Conservation (phyloP, 2,113 vertebrate genomes). For the Ploceus nigricollis region DNA sequence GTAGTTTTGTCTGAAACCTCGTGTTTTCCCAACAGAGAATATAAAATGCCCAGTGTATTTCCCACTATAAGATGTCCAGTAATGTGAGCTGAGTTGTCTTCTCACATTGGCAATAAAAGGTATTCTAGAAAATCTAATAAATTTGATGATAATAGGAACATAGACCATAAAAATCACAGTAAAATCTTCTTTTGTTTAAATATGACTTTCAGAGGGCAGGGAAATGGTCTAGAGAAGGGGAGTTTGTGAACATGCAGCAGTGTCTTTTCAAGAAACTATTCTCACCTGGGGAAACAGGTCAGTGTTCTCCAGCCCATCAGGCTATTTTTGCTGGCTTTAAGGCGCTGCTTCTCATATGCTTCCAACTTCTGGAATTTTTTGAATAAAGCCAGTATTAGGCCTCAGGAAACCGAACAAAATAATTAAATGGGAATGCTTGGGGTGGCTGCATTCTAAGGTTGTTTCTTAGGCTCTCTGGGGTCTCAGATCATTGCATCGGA, state of each 20-base stretch:
- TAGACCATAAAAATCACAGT: neutral
- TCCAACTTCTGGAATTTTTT: neutral
- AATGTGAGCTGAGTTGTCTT: neutral
- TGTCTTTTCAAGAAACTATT: neutral
- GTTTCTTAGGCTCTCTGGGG: neutral
- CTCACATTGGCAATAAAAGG: neutral
- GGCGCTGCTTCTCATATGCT: neutral
- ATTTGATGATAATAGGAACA: neutral
- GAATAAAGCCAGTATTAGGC: neutral
- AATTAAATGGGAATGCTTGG: neutral
- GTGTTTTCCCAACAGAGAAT: neutral
- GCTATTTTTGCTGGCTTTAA: neutral
- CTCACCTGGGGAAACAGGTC: neutral
- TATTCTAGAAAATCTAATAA: neutral
- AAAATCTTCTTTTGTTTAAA: neutral
- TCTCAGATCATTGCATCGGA: neutral
- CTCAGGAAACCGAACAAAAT: neutral
- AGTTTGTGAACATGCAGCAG: neutral
- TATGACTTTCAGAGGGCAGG: neutral
- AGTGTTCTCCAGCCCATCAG: neutral
- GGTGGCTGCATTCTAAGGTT: neutral
- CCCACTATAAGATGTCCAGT: neutral
- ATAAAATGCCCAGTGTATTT: neutral
- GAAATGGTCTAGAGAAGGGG: neutral
- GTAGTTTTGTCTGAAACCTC: neutral